A percentile compares a stretch with the other conserved stretches of the same genome.
Conservation (phyloP, 92 coral and sea anemone species). For the Bergia sp. region DNA sequence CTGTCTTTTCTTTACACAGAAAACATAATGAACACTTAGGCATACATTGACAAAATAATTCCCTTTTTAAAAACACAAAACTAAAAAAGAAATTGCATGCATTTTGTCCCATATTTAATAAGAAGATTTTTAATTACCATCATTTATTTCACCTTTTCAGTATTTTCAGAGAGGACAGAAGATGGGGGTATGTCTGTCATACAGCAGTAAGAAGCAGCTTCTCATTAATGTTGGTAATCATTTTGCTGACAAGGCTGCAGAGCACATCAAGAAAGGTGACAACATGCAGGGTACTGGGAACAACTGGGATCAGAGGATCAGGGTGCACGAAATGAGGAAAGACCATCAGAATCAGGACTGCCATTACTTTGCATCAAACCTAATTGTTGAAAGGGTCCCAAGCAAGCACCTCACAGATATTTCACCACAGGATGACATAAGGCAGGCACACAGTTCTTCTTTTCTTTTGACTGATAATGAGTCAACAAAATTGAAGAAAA, state of each 20-base stretch:
- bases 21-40: too few species aligned
- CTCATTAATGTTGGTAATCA: constrained; percentile 46
- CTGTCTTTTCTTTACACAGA: too few species aligned
- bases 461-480: constrained; percentile 58
- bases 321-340: constrained; percentile 57
- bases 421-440: constrained; percentile 57
- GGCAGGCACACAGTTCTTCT: constrained; percentile 19
- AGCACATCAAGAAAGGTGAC: constrained; percentile 49
- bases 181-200: too few species aligned
- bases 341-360: constrained; percentile 57
- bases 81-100: too few species aligned
- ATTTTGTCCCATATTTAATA: too few species aligned
- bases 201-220: too few species aligned
- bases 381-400: constrained; percentile 69
- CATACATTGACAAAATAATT: too few species aligned
- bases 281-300: constrained; percentile 60
- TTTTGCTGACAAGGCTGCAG: constrained; percentile 52
- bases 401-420: constrained; percentile 20
- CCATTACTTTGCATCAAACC: constrained; percentile 63
- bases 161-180: too few species aligned
- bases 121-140: too few species aligned
- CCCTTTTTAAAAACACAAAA: too few species aligned
- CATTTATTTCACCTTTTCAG: too few species aligned
- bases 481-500: constrained; percentile 48
- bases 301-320: constrained; percentile 59